These are phyloP conservation scores for Diadumene lineata DNA, from an alignment of 92 coral and sea anemone genomes.

Conservation along the genomic window DNA sequence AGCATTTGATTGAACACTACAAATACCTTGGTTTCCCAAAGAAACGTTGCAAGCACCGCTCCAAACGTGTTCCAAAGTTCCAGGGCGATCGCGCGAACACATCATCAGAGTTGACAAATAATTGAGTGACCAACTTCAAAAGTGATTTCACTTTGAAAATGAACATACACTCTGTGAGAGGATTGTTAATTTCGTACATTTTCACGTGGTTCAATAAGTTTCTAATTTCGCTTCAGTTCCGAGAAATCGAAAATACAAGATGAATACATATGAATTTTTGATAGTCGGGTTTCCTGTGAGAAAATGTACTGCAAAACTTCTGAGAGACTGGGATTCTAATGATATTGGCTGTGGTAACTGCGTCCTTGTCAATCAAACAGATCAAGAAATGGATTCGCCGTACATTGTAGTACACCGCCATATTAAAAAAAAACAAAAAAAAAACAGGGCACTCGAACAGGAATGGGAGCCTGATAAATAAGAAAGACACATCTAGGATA, in stretches of 20 bases:
- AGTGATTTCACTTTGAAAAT: slow-evolving; percentile 1
- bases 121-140: background rate
- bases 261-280: background rate
- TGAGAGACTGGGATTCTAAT: too few species aligned
- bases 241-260: background rate
- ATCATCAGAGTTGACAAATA: background rate
- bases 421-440: too few species aligned
- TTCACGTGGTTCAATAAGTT: slow-evolving; percentile 6
- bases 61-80: background rate
- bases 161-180: background rate
- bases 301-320: too few species aligned
- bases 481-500: too few species aligned
- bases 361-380: too few species aligned
- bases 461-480: too few species aligned
- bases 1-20: background rate
- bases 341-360: too few species aligned
- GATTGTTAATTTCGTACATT: background rate
- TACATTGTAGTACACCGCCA: too few species aligned
- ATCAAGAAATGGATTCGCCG: too few species aligned
- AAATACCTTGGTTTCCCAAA: background rate
- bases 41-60: background rate
- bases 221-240: slow-evolving; percentile 5
- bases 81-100: background rate
- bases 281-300: background rate
- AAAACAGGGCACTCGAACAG: too few species aligned